These are phyloP conservation scores for Seriola quinqueradiata DNA, from an alignment of 2,113 vertebrate species.

Conservation along the genomic window DNA sequence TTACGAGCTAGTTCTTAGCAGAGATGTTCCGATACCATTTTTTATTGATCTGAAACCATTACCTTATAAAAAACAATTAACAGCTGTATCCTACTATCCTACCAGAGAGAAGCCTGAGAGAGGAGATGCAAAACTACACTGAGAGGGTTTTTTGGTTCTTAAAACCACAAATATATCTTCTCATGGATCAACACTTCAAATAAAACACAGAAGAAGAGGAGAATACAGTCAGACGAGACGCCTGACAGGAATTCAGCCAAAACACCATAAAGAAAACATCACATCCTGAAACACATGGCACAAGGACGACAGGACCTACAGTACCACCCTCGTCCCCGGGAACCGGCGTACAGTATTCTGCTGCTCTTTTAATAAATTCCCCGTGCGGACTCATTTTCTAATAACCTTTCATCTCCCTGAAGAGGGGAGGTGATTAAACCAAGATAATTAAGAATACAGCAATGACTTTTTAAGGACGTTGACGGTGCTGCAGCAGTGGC, in stretches of 20 bases:
- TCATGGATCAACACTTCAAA: no score
- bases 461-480: conserved; percentile 69
- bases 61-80: no score
- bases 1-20: no score
- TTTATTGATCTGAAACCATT: no score
- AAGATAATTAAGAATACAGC: conserved; percentile 71
- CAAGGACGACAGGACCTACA: conserved; percentile 14
- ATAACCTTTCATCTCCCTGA: conserved; percentile 66
- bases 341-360: background rate
- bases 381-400: conserved; percentile 43
- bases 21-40: no score
- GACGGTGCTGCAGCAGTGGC: conserved; percentile 49
- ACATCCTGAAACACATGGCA: background rate
- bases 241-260: background rate
- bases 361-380: conserved; percentile 42
- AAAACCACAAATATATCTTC: no score
- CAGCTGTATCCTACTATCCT: no score
- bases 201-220: background rate
- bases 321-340: background rate
- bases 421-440: conserved; percentile 59
- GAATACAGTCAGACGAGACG: background rate
- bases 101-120: no score
- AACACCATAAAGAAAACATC: background rate
- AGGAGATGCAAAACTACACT: no score
- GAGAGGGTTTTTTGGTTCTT: no score